phyloP scores from a whole-genome alignment of 2,888 invertebrate genomes.

The Ganaspis brasiliensis region DNA sequence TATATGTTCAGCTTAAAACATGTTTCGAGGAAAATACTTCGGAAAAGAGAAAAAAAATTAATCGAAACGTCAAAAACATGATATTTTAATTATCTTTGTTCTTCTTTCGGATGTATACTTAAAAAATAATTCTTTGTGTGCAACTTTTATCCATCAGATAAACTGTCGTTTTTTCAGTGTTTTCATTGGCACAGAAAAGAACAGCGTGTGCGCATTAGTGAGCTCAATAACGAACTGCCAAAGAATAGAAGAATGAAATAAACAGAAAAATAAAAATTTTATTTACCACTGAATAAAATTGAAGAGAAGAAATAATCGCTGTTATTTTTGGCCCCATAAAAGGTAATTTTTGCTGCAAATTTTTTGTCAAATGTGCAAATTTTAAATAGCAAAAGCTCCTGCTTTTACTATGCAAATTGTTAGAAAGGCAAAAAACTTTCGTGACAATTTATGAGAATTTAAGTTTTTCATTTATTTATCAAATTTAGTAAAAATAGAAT shows the following conservation, averaged over 20 bases:
- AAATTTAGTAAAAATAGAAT: too few species aligned
- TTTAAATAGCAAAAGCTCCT: too few species aligned
- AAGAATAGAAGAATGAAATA: not conserved
- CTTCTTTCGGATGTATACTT: too few species aligned
- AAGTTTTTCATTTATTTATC: too few species aligned
- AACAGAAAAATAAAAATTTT: not conserved
- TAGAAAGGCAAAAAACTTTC: not conserved
- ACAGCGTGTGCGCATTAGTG: conserved; percentile 5
- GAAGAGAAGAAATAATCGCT: not conserved
- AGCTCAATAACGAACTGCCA: conserved; percentile 7
- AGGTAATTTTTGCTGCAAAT: too few species aligned
- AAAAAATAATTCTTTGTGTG: not conserved
- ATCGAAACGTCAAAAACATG: too few species aligned
- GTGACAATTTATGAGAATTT: too few species aligned
- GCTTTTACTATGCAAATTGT: not conserved
- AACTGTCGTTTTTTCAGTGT: not conserved
- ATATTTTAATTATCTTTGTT: too few species aligned
- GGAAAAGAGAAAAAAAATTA: too few species aligned
- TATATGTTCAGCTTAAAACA: too few species aligned
- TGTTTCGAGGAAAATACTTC: too few species aligned
- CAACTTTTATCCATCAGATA: not conserved
- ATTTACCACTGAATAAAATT: not conserved
- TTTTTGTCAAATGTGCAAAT: too few species aligned
- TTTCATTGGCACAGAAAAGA: not conserved
- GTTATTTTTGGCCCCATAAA: not conserved